phyloP scores from a whole-genome alignment of 2,888 invertebrate genomes.

The Phlogophora meticulosa region DNA sequence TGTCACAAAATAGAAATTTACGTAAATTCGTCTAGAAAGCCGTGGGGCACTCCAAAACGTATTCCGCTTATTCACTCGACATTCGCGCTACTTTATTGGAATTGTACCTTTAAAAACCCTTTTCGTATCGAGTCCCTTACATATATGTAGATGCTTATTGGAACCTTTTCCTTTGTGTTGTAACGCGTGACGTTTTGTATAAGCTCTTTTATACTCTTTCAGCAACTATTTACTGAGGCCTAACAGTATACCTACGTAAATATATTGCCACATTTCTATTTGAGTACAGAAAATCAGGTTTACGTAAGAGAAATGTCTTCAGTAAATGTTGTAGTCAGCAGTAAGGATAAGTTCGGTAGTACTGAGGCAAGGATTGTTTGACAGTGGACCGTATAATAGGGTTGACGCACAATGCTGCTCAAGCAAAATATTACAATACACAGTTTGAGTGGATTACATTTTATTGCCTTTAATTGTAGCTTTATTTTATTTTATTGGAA shows the following conservation, averaged over 20 bases:
- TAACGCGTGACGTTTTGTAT: conserved; percentile 79
- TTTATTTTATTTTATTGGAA: background rate
- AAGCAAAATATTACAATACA: conserved; percentile 32
- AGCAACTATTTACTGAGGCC: conserved; percentile 72
- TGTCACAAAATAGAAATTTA: conserved; percentile 82
- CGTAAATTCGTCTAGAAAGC: conserved; percentile 81
- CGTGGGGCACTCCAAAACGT: conserved; percentile 73
- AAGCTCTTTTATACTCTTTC: conserved; percentile 75
- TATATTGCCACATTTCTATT: conserved; percentile 67
- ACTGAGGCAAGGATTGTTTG: conserved; percentile 32
- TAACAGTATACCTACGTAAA: conserved; percentile 68
- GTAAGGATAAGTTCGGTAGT: conserved; percentile 22
- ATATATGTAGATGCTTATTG: conserved; percentile 81
- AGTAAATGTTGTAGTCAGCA: conserved; percentile 48
- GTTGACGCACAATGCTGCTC: conserved; percentile 24
- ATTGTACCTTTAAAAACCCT: conserved; percentile 84
- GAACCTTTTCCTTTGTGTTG: conserved; percentile 79
- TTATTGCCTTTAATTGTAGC: background rate
- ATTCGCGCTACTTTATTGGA: conserved; percentile 82
- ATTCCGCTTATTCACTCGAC: conserved; percentile 79
- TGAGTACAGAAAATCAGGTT: conserved; percentile 61
- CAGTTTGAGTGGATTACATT: background rate
- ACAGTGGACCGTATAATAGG: conserved; percentile 47
- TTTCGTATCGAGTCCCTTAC: conserved; percentile 76
- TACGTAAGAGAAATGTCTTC: conserved; percentile 54